A percentile compares a stretch with the other conserved stretches of the same genome.
phyloP scores from a whole-genome alignment of 2,888 invertebrate species.

The Caenorhabditis wallacei region DNA sequence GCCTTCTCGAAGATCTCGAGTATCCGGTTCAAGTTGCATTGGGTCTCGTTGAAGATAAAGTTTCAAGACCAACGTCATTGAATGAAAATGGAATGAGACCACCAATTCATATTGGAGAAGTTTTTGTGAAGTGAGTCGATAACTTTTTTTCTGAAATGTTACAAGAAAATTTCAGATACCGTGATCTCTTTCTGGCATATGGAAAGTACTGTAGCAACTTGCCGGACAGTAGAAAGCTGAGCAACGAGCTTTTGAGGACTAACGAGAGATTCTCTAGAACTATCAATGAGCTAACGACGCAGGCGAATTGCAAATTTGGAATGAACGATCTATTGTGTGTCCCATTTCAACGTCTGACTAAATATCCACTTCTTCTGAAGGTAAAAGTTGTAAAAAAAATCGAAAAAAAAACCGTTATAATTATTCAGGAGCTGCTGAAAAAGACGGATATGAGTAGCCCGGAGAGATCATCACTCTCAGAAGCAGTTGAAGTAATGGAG shows the following conservation, averaged over 20 bases:
- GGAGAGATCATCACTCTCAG: constrained; percentile 90
- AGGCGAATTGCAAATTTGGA: constrained; percentile 91
- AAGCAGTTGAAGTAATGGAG: constrained; percentile 86
- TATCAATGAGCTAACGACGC: constrained; percentile 92
- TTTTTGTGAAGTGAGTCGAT: constrained; percentile 87
- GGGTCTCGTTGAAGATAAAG: constrained; percentile 41
- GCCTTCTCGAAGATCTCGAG: constrained; percentile 71
- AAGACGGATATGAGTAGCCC: constrained; percentile 87
- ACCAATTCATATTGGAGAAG: constrained; percentile 87
- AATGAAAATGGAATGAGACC: neutral
- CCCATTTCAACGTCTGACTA: constrained; percentile 98
- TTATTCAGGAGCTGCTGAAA: constrained; percentile 85
- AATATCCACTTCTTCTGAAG: constrained; percentile 95
- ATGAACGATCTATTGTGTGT: constrained; percentile 96
- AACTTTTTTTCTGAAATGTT: too few relatives aligned
- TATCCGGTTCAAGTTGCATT: constrained; percentile 71
- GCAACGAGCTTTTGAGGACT: constrained; percentile 29
- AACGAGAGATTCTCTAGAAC: constrained; percentile 35
- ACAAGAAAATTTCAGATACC: constrained; percentile 86
- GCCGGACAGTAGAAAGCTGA: constrained; percentile 91
- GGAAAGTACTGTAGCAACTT: constrained; percentile 97
- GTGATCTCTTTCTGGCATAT: constrained; percentile 93
- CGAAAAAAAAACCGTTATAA: too few relatives aligned
- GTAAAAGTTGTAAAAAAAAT: too few relatives aligned
- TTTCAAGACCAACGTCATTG: constrained; percentile 59